These are phyloP conservation scores for Mylabris sibirica DNA, from an alignment of 2,888 invertebrate genomes.

Conservation along the genomic window DNA sequence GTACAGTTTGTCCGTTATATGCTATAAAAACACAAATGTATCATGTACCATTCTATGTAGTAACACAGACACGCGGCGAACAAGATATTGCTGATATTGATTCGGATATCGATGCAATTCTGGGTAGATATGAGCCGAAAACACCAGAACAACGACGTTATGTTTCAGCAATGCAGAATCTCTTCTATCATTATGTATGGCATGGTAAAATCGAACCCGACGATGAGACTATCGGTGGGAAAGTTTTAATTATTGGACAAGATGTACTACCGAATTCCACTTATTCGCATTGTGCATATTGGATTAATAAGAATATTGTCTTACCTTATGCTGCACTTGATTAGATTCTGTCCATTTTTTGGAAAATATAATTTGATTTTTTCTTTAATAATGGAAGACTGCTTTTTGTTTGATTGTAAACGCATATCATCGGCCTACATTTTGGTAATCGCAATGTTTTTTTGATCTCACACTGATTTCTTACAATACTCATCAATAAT, in stretches of 20 bases:
- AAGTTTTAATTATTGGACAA: slow-evolving; percentile 74
- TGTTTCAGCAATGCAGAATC: slow-evolving; percentile 79
- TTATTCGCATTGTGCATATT: slow-evolving; percentile 79
- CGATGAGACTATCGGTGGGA: slow-evolving; percentile 59
- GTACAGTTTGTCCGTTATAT: slow-evolving; percentile 80
- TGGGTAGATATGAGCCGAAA: slow-evolving; percentile 76
- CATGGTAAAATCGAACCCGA: slow-evolving; percentile 76
- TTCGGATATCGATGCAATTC: slow-evolving; percentile 79
- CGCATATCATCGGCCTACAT: slow-evolving; percentile 5
- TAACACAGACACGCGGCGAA: slow-evolving; percentile 68
- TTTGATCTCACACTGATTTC: background rate
- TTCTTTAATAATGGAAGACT: background rate
- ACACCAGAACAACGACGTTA: slow-evolving; percentile 78
- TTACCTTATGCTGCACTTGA: slow-evolving; percentile 79
- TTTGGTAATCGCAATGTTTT: background rate
- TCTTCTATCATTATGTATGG: slow-evolving; percentile 84
- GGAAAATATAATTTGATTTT: background rate
- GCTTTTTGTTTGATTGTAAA: background rate
- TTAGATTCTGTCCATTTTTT: slow-evolving; percentile 62
- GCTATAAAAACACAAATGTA: slow-evolving; percentile 71
- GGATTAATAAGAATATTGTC: slow-evolving; percentile 78
- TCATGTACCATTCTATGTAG: slow-evolving; percentile 77
- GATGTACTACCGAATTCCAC: slow-evolving; percentile 71
- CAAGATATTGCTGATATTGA: slow-evolving; percentile 62
- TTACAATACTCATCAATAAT: background rate